Base-by-base conservation (phyloP, 2,113 vertebrate species). In the Glaucidium brasilianum region DNA sequence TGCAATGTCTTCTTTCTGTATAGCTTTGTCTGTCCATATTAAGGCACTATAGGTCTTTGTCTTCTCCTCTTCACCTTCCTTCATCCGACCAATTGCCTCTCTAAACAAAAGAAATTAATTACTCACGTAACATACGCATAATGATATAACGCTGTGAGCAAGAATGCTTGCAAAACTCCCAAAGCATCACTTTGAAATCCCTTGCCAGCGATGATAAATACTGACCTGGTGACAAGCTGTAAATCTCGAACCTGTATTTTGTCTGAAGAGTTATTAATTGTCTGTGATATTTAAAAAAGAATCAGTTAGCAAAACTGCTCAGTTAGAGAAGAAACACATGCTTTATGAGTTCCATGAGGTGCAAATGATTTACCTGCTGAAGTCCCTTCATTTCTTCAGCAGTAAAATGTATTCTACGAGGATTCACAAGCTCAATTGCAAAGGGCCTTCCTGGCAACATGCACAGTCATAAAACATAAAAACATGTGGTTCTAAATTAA, bases 1-100 rank as follows among this genome's bases (percentile, higher is more conserved):
- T 4, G 96, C 88, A 26, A 99, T 97, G 92, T 99, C 99, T 58
- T 98, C 97, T 53, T 90, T 97, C 92, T 96, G 91, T 59, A 99
- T 99, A 20, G 97, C 91, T 94, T 97, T 99, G 92, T 98, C 98
- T 43, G 98, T 99, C 99, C 99, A 99, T 97, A 99, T 98, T 52
- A 99, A 98, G 60, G 99, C 99, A 71, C 98, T 99, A 84, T 99
- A 99, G 7, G 99, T 98, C 98, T 99, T 99, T 15, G 99, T 99
- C 97, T 99, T 99, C 88, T 98, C 99, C 97, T 99, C 99, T 95
- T 99, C 99, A 11, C 99, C 99, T 97, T 99, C 99, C 96, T 99
- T 99, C 99, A 99, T 99, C 20, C 98, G 99, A 77, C 98, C 98
- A 97, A 99, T 98, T 81, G 99, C 99, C 73, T 99, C 99, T 97